These are phyloP conservation scores for Gambelia wislizenii DNA, from an alignment of 2,797 vertebrate species.

Conservation along the genomic window DNA sequence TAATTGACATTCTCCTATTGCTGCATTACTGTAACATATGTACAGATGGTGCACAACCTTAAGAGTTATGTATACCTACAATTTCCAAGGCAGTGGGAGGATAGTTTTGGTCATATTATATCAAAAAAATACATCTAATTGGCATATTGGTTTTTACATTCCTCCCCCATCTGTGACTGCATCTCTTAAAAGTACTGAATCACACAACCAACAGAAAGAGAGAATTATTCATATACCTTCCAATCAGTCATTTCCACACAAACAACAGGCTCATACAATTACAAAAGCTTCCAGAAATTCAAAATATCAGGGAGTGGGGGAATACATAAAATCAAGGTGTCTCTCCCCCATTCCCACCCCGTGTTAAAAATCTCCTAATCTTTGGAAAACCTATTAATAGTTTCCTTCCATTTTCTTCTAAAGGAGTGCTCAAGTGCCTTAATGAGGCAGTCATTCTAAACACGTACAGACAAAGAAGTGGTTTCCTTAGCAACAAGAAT, in stretches of 20 bases:
- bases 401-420: slow-evolving; percentile 63
- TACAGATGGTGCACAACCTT: slow-evolving; percentile 29
- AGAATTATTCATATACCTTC: slow-evolving; percentile 48
- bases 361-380: slow-evolving; percentile 70
- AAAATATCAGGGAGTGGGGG: slow-evolving; percentile 36
- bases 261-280: slow-evolving; percentile 51
- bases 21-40: slow-evolving; percentile 36
- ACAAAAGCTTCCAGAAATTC: slow-evolving; percentile 33
- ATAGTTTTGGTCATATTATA: not conserved
- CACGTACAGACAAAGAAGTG: slow-evolving; percentile 83
- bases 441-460: slow-evolving; percentile 81
- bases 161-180: slow-evolving; percentile 17
- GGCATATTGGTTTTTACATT: not conserved
- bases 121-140: slow-evolving; percentile 33
- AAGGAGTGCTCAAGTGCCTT: slow-evolving; percentile 72
- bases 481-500: slow-evolving; percentile 82
- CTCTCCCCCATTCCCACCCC: too few relatives aligned
- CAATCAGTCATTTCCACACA: slow-evolving; percentile 33
- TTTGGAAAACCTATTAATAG: slow-evolving; percentile 64
- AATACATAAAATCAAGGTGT: slow-evolving; percentile 52
- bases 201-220: not conserved
- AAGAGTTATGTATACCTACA: slow-evolving; percentile 47
- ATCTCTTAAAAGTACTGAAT: slow-evolving; percentile 43
- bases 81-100: slow-evolving; percentile 46
- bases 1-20: slow-evolving; percentile 44